phyloP scores from a whole-genome alignment of 2,797 vertebrate genomes.

The Cynopterus sphinx region DNA sequence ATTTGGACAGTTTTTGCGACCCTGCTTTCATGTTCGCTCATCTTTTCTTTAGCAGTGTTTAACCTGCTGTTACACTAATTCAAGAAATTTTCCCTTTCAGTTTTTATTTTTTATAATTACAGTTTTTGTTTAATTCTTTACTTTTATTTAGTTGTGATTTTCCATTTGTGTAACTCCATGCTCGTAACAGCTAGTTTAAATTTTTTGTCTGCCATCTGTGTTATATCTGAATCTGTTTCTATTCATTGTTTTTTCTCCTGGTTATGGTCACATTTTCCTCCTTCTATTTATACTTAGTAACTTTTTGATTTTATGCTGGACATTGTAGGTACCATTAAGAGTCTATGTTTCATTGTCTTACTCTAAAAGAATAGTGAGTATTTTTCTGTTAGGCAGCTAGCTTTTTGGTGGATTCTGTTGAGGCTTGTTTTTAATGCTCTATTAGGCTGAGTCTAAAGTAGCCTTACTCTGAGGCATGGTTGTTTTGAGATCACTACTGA shows the following conservation, averaged over 20 bases:
- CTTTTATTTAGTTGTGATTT: not conserved
- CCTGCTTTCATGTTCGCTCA: not conserved
- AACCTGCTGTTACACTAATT: not conserved
- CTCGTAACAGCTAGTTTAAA: not conserved
- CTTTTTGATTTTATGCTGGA: not conserved
- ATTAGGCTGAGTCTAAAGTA: not conserved
- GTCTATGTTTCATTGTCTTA: not conserved
- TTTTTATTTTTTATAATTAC: not conserved
- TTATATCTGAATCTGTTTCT: not conserved
- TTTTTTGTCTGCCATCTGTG: not conserved
- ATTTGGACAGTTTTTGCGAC: not conserved
- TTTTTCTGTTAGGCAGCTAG: not conserved
- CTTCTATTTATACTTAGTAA: not conserved
- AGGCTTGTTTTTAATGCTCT: not conserved
- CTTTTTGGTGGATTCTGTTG: not conserved
- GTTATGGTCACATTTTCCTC: not conserved
- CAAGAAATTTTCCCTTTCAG: not conserved
- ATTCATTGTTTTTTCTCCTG: not conserved
- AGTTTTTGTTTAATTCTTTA: not conserved
- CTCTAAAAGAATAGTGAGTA: not conserved
- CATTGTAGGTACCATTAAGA: not conserved
- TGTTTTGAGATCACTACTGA: not conserved
- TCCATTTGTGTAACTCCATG: not conserved
- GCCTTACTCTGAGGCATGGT: not conserved
- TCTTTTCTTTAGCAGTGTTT: not conserved